Percentiles rank a stretch among this genome's conserved stretches.
Evolutionary conservation across 2,797 vertebrate genomes (phyloP).

Genomic region (Clarias pachynema): DNA sequence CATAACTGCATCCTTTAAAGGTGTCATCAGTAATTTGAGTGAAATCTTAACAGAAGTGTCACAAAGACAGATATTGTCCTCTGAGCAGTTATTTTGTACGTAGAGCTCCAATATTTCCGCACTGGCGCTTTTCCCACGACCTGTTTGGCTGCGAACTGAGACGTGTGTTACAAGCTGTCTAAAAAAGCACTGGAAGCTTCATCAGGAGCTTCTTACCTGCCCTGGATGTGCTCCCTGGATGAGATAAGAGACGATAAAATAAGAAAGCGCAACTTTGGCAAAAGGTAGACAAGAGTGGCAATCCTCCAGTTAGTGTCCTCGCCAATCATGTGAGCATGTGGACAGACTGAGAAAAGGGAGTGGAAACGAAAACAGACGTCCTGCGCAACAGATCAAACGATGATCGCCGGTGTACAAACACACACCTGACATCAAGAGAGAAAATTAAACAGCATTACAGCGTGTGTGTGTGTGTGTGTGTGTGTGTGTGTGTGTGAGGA

Average conservation of each 20-base stretch:
- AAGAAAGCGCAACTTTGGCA: slow-evolving; percentile 41
- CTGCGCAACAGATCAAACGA: background rate
- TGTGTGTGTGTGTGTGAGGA: slow-evolving; percentile 36
- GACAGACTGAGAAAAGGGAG: background rate
- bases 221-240: slow-evolving; percentile 59
- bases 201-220: slow-evolving; percentile 42
- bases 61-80: background rate
- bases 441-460: slow-evolving; percentile 64
- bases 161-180: slow-evolving; percentile 48
- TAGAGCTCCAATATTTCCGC: background rate
- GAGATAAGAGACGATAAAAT: slow-evolving; percentile 58
- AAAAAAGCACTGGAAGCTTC: slow-evolving; percentile 39
- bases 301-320: slow-evolving; percentile 43
- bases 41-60: background rate
- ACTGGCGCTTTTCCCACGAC: slow-evolving; percentile 29
- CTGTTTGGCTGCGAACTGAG: slow-evolving; percentile 53
- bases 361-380: background rate
- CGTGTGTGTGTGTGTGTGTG: slow-evolving; percentile 7
- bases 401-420: slow-evolving; percentile 44
- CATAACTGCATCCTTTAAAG: slow-evolving; percentile 9
- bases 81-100: background rate
- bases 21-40: background rate
- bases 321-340: slow-evolving; percentile 28
- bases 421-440: slow-evolving; percentile 63
- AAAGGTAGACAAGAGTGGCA: slow-evolving; percentile 54